Percentiles rank a stretch among this genome's conserved stretches.
Conservation (phyloP, 2,888 invertebrate species). For the Drosophila siamana region DNA sequence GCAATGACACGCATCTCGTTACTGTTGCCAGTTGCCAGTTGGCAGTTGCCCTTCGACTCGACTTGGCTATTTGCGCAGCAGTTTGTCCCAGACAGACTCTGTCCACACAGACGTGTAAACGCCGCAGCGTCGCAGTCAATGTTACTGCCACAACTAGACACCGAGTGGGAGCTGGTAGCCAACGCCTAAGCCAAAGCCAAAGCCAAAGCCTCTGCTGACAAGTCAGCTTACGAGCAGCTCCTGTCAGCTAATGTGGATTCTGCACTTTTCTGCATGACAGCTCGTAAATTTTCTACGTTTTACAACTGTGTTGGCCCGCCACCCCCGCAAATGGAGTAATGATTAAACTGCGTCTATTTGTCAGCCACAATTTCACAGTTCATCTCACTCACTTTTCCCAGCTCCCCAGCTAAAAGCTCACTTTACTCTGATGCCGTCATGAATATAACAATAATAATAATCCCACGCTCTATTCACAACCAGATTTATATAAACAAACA, state of each 20-base stretch:
- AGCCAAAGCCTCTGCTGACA: constrained; percentile 43
- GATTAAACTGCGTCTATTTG: constrained; percentile 5
- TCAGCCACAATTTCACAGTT: neutral
- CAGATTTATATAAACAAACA: too few species aligned
- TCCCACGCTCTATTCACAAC: too few species aligned
- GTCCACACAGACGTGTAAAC: constrained; percentile 35
- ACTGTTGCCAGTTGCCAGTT: constrained; percentile 58
- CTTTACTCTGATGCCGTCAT: too few species aligned
- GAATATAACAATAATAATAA: too few species aligned
- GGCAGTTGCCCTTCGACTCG: neutral
- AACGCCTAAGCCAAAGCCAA: constrained; percentile 2
- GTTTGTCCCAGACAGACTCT: constrained; percentile 33
- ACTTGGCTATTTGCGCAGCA: constrained; percentile 53
- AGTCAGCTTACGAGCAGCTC: constrained; percentile 43
- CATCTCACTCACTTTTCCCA: neutral
- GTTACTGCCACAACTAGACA: constrained; percentile 2
- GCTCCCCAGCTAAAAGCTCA: too few species aligned
- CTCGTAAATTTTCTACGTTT: constrained; percentile 22
- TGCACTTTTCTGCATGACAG: constrained; percentile 15
- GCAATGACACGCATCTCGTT: constrained; percentile 77
- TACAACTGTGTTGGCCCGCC: constrained; percentile 9
- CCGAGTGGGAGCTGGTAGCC: neutral
- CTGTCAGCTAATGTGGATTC: constrained; percentile 29
- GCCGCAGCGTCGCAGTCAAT: constrained; percentile 14
- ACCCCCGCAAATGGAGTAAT: neutral